Base-by-base conservation (phyloP, 1,140 invertebrate genomes). In the Grapholita molesta region DNA sequence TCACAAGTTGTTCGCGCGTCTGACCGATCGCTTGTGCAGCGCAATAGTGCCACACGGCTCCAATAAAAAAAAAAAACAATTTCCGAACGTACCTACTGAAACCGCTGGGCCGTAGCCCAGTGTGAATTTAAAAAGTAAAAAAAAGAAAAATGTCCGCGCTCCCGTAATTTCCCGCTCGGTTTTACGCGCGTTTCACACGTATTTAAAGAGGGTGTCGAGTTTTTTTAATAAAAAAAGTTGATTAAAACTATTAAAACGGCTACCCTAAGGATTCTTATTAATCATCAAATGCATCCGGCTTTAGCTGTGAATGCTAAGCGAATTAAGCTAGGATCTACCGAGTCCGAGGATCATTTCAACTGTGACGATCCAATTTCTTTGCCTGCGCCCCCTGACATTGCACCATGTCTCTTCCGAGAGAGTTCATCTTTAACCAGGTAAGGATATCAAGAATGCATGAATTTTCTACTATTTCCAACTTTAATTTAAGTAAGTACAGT, bases 381-480 rank as follows among this genome's bases (percentile, higher is more conserved):
- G 35, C 82, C 84, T 61, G 83, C 83, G 4, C 86, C 88, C 3
- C 88, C 88, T 1, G 86, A 89, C 55, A 89, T 89, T 21, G 24
- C 24, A 57, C 38, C 23, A 90, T 89, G 88, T 89, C 85, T 21
- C 65, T 90, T 33, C 86, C 88, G 66, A 74, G 88, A 65, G 83
- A 89, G 61, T 90, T 90, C 67, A 84, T 83, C 53, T 90, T 88
- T 71, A 87, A 88, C 55, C 78, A 88, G 79, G 88, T 88, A 72
- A 83, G 82, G 72, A 48, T 42, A 15, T 30, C 3, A 30, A 21
- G 42, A n/a, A n/a, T n/a, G n/a, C n/a, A n/a, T n/a, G n/a, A n/a
- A n/a, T n/a, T n/a, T n/a, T n/a, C n/a, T n/a, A n/a, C n/a, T n/a
- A n/a, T n/a, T n/a, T n/a, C n/a, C n/a, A n/a, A n/a, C n/a, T n/a